phyloP scores from a whole-genome alignment of 2,113 vertebrate genomes.

The Protobothrops flavoviridis region DNA sequence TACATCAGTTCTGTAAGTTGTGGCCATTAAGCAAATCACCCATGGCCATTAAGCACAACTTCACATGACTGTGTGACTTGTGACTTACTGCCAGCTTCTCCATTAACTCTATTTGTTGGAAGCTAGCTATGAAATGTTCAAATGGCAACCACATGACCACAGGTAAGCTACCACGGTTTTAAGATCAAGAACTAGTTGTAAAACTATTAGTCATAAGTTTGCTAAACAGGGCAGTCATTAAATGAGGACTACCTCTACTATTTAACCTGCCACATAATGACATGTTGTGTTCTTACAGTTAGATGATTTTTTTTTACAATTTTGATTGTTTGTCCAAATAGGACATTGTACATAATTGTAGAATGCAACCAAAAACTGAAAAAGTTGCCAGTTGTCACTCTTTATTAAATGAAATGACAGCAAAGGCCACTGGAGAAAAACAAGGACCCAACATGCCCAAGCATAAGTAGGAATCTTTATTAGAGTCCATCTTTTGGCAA shows the following conservation, averaged over 20 bases:
- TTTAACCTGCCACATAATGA: not conserved
- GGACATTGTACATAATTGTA: not conserved
- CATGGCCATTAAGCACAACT: not conserved
- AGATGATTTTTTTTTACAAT: not conserved
- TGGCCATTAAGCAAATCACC: not conserved
- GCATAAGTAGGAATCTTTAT: not conserved
- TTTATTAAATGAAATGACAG: not conserved
- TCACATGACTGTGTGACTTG: not conserved
- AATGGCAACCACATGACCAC: not conserved
- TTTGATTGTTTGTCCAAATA: not conserved
- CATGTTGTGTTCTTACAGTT: not conserved
- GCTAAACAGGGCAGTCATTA: not conserved
- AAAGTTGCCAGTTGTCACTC: not conserved
- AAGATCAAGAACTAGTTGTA: not conserved
- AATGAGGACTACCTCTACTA: not conserved
- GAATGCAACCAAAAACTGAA: not conserved
- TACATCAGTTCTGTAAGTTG: not conserved
- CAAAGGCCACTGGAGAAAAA: not conserved
- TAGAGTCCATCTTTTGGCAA: not conserved
- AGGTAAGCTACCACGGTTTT: not conserved
- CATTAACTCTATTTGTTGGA: not conserved
- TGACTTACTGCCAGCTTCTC: not conserved
- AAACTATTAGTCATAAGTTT: not conserved
- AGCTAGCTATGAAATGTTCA: not conserved
- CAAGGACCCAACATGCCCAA: not conserved